Base-by-base conservation (phyloP, 2,888 invertebrate species). In the Patella pellucida region DNA sequence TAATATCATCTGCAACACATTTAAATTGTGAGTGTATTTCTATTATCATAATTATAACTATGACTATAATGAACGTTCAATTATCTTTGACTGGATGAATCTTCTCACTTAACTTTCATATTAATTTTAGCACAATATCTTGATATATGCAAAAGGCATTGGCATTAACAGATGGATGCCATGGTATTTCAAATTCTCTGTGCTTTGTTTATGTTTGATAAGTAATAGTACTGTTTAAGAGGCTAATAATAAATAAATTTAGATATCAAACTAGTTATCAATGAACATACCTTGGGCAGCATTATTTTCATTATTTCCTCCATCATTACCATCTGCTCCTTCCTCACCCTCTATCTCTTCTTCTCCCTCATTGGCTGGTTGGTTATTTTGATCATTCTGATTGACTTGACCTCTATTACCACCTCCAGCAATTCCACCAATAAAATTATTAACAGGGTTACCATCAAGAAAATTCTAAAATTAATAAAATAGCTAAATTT, bases 1-100 rank as follows among this genome's bases (percentile, higher is more conserved):
- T 97, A 87, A 97, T 97, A 78, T 94, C 95, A 82, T 90, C 90
- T 88, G 83, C 56, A 79, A 80, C 72, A 52, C 11, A 68, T 7
- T 7, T 41, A 41, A 41, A 41, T 9, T 41, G 41, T 41, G 7
- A 41, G 7, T 41, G 41, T 41, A 41, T 41, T 41, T 41, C 1
- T 41, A 41, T 41, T 41, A 41, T 41, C 31, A 41, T 41, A 41
- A 41, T 41, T 41, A 41, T 41, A 41, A 9, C 41, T 41, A 9
- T 0, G 7, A 41, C 41, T 9, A 41, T n/a, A n/a, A n/a, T 41
- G 9, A 41, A 41, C 41, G 7, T 41, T 41, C 41, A 41, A 41
- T 41, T 41, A 41, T 41, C 41, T 41, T 3, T 41, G 9, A 41
- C 41, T 41, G 9, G 41, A 41, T 41, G 9, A 41, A 41, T 41